Evolutionary conservation across 2,113 vertebrate genomes (phyloP).

Genomic region (Muscicapa adusta): DNA sequence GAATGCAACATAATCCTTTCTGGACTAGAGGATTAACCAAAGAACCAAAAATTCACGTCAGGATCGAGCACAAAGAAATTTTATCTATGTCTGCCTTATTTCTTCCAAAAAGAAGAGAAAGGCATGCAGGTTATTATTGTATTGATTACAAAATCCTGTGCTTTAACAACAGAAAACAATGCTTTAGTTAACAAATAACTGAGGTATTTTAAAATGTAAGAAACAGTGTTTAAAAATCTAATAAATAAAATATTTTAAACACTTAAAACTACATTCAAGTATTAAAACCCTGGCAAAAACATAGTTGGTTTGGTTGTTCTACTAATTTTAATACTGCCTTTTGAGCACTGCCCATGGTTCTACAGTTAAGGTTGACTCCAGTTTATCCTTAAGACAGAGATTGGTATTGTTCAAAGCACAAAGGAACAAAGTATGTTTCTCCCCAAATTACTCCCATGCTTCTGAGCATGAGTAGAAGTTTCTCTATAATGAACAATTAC

Average conservation of each 20-base stretch:
- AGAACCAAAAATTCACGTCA: neutral
- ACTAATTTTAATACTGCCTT: neutral
- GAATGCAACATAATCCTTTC: neutral
- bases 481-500: constrained; percentile 46
- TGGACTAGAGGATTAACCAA: neutral
- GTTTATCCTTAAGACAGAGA: constrained; percentile 26
- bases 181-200: neutral
- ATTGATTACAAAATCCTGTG: neutral
- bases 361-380: neutral
- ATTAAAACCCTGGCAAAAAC: neutral
- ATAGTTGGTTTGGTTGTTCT: neutral
- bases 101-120: neutral
- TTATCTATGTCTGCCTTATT: neutral
- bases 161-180: neutral
- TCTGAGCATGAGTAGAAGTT: constrained; percentile 39
- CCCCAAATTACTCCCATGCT: constrained; percentile 51
- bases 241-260: neutral
- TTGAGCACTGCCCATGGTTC: neutral
- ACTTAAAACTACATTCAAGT: neutral
- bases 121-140: neutral
- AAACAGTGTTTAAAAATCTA: neutral
- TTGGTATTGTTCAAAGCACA: neutral
- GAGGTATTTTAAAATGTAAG: neutral
- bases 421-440: constrained; percentile 26
- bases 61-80: neutral